Evolutionary conservation across 1,140 invertebrate species (phyloP).

Genomic region (Portunus trituberculatus): DNA sequence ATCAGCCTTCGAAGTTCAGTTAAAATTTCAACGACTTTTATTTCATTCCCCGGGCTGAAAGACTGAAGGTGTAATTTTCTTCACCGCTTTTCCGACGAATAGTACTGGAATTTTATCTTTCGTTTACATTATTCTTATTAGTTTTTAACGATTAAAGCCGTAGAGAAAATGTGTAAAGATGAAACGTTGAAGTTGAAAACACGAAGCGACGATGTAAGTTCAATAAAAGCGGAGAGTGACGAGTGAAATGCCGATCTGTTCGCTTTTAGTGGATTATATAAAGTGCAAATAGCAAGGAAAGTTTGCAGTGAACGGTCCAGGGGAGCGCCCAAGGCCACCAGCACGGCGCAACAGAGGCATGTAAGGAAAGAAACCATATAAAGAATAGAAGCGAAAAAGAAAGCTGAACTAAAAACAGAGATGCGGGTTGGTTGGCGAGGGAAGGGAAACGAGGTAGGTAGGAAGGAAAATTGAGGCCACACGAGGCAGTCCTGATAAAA

Average conservation of each 20-base stretch:
- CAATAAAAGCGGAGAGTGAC: neutral
- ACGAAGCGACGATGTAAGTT: too few relatives aligned
- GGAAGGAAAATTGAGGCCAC: neutral
- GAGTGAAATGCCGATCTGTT: neutral
- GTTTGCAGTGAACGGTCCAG: neutral
- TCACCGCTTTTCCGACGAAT: neutral
- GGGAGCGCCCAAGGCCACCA: neutral
- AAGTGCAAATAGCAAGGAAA: neutral
- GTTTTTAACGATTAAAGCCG: neutral
- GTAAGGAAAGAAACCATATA: neutral
- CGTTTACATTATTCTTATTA: neutral
- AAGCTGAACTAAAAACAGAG: neutral
- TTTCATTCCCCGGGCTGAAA: neutral
- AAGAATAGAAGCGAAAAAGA: neutral
- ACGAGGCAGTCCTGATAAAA: neutral
- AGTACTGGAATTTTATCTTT: neutral
- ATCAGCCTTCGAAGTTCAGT: neutral
- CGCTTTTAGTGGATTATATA: neutral
- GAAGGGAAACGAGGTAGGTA: neutral
- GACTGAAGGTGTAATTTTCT: neutral
- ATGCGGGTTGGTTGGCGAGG: conserved; percentile 1
- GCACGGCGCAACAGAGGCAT: neutral
- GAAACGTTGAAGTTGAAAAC: too few relatives aligned
- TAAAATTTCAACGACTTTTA: neutral
- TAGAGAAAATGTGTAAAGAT: neutral